Evolutionary conservation across 2,888 invertebrate species (phyloP), one percentile per base, ranked within the genome.

Genomic region (Argyresthia goedartella): DNA sequence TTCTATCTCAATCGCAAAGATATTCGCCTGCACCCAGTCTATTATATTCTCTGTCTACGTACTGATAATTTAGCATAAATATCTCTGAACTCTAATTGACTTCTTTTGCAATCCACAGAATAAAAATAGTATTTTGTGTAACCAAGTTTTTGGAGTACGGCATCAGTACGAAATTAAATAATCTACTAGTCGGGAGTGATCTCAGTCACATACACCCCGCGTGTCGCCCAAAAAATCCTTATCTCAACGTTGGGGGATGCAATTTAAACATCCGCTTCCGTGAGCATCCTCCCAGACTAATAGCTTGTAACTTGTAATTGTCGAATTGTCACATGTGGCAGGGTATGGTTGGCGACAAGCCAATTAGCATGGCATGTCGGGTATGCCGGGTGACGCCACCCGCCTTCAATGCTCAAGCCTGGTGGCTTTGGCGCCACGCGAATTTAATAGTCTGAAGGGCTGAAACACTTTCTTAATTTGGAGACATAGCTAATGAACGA

Each of bases 251-350:
- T 63, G 60, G 67, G 64, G 78, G 77, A 78, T 76, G 81, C 81
- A 77, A 82, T 84, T 85, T 76, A 80, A 82, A 85, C 84, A 85
- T 86, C 85, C 86, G 85, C 81, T 86, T 86, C 85, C 85, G 84
- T 74, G 81, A 75, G 71, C 76, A 81, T 71, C 71, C 68, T 66
- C 66, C 64, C 69, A 25, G 25, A 25, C 76, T 84, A 84, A 85
- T 85, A 84, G 81, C 72, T 76, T 71, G 78, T 81, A 79, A 72
- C 78, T 81, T 75, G 81, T 85, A 84, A 84, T 86, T 84, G 84
- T 80, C 60, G 73, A 25, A 25, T 25, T 25, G 25, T 25, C 84
- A 86, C 84, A 84, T 85, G 85, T 85, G 82, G 68, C 66, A 9
- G 10, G 62, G 59, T 63, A 59, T 58, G 64, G 64, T 64, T 76